These are phyloP conservation scores for Lineus longissimus DNA, from an alignment of 1,140 invertebrate genomes.

Conservation along the genomic window DNA sequence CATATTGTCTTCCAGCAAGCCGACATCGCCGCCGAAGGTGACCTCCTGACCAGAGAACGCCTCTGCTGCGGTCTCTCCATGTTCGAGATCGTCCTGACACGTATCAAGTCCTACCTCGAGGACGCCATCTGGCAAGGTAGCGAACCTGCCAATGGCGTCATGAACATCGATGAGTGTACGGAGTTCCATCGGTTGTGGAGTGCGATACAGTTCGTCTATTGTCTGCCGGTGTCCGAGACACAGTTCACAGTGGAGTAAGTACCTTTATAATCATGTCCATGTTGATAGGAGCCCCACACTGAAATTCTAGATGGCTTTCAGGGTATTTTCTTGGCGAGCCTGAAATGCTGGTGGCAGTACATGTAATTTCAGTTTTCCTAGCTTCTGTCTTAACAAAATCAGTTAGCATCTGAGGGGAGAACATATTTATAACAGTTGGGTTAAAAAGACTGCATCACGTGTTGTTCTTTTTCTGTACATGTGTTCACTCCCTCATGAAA, in stretches of 20 bases:
- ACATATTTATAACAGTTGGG: too few species aligned
- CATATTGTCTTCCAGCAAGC: slow-evolving; percentile 43
- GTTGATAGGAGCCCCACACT: too few species aligned
- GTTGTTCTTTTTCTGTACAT: too few species aligned
- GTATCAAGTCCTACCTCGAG: slow-evolving; percentile 75
- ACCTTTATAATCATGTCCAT: too few species aligned
- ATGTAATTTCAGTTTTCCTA: too few species aligned
- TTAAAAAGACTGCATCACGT: too few species aligned
- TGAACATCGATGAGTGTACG: slow-evolving; percentile 94
- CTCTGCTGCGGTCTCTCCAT: slow-evolving; percentile 98
- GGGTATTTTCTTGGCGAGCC: too few species aligned
- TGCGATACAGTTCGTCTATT: slow-evolving; percentile 96
- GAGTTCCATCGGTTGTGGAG: slow-evolving; percentile 99
- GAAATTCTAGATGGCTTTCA: too few species aligned
- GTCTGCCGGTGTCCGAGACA: slow-evolving; percentile 93
- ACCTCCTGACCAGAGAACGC: slow-evolving; percentile 91
- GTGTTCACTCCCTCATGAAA: too few species aligned
- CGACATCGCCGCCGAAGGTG: slow-evolving; percentile 71
- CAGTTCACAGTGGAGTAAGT: slow-evolving; percentile 95
- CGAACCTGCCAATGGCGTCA: slow-evolving; percentile 81
- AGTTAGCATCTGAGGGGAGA: too few species aligned
- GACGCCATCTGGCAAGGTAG: slow-evolving; percentile 89
- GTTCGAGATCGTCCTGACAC: slow-evolving; percentile 89
- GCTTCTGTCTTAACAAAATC: too few species aligned
- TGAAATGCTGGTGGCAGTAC: too few species aligned